Percentiles rank a stretch among this genome's conserved stretches.
Conservation (phyloP, 2,797 vertebrate species). For the Pipistrellus nathusii region DNA sequence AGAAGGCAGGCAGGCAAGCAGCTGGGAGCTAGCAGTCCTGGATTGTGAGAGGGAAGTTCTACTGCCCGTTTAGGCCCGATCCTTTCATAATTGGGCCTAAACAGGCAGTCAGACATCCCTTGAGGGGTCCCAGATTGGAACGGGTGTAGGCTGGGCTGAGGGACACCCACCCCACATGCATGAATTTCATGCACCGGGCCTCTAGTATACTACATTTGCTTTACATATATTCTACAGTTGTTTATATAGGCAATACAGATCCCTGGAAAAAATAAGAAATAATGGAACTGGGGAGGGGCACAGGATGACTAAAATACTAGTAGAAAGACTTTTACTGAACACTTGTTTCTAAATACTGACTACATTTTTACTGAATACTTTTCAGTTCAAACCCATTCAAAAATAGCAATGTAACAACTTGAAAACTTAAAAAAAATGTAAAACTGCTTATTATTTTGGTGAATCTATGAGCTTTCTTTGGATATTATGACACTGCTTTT, state of each 20-base stretch:
- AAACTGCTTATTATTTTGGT: background rate
- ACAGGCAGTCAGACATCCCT: too few relatives aligned
- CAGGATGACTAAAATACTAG: background rate
- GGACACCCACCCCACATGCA: too few relatives aligned
- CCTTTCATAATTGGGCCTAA: too few relatives aligned
- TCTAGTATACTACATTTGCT: background rate
- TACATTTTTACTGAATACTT: background rate
- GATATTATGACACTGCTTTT: background rate
- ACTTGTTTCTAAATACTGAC: conserved; percentile 39
- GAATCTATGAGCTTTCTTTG: conserved; percentile 7
- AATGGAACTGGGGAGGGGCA: background rate
- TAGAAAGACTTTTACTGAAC: conserved; percentile 2
- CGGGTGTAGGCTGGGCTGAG: too few relatives aligned
- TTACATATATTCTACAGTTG: background rate
- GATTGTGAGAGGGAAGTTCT: too few relatives aligned
- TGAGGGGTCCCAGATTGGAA: too few relatives aligned
- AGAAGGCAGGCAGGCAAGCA: too few relatives aligned
- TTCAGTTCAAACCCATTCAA: background rate
- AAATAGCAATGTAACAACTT: conserved; percentile 24
- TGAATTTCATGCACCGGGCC: too few relatives aligned
- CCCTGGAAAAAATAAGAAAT: conserved; percentile 44
- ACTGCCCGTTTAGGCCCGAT: too few relatives aligned
- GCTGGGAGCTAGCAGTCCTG: too few relatives aligned
- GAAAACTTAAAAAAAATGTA: conserved; percentile 22
- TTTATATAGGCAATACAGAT: background rate